These are phyloP conservation scores for Zoroaster sp. DNA, from an alignment of 53 echinoderm and acorn worm genomes.

Conservation along the genomic window DNA sequence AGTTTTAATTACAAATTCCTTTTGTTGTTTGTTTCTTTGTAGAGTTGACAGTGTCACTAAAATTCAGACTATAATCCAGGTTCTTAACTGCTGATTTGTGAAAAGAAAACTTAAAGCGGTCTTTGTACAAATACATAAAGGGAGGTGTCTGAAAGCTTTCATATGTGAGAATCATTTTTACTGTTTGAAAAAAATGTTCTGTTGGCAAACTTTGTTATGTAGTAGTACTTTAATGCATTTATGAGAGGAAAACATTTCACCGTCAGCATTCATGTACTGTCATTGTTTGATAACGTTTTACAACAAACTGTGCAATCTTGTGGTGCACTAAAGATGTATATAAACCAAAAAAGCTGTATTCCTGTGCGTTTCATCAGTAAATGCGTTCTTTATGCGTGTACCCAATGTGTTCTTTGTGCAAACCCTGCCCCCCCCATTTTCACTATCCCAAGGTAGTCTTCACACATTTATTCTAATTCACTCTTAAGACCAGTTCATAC, in stretches of 20 bases:
- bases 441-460: neutral
- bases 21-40: too few species aligned
- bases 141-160: neutral
- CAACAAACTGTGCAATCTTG: constrained; percentile 47
- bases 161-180: neutral
- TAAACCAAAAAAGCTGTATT: constrained; percentile 24
- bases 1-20: neutral
- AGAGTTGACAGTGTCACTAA: too few species aligned
- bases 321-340: constrained; percentile 61
- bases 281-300: constrained; percentile 48
- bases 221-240: neutral
- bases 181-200: neutral
- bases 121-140: neutral
- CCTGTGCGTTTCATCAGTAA: constrained; percentile 33
- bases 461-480: neutral
- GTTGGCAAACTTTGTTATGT: neutral
- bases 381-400: neutral
- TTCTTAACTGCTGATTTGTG: neutral
- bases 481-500: too few species aligned
- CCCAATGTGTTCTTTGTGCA: neutral
- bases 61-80: too few species aligned
- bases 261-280: constrained; percentile 51
- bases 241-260: neutral
- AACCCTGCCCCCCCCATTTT: neutral
- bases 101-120: neutral